Percentiles rank a stretch among this genome's conserved stretches.
phyloP scores from a whole-genome alignment of 2,888 invertebrate species.

The Empis livida region DNA sequence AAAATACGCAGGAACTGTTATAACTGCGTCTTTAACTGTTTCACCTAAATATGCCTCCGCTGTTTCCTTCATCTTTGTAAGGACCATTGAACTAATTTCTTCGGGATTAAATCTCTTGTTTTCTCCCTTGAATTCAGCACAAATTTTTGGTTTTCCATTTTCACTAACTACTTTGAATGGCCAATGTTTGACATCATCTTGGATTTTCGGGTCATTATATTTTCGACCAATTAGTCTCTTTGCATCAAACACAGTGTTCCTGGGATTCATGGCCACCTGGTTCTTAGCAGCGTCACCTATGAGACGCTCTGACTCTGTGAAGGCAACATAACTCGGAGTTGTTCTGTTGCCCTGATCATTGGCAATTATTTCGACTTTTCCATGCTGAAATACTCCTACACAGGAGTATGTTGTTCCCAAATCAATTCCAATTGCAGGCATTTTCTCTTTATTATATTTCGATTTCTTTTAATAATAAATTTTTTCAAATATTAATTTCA shows the following conservation, averaged over 20 bases:
- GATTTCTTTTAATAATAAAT: not conserved
- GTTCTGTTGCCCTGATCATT: slow-evolving; percentile 73
- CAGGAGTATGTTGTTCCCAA: slow-evolving; percentile 79
- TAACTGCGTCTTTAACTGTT: slow-evolving; percentile 71
- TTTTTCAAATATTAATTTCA: too few species aligned
- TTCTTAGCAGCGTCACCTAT: slow-evolving; percentile 77
- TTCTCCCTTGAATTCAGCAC: slow-evolving; percentile 80
- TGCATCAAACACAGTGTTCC: slow-evolving; percentile 85
- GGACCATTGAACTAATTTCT: slow-evolving; percentile 85
- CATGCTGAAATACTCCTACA: slow-evolving; percentile 69
- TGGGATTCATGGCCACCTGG: slow-evolving; percentile 78
- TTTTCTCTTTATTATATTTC: slow-evolving; percentile 27
- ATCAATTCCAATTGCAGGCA: slow-evolving; percentile 67
- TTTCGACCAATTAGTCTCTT: slow-evolving; percentile 88
- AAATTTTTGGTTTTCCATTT: slow-evolving; percentile 66
- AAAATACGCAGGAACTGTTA: slow-evolving; percentile 86
- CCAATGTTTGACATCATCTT: slow-evolving; percentile 89
- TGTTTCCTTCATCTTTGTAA: slow-evolving; percentile 87
- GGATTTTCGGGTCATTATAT: slow-evolving; percentile 79
- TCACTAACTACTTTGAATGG: slow-evolving; percentile 79
- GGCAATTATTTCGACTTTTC: slow-evolving; percentile 72
- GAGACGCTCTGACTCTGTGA: slow-evolving; percentile 71
- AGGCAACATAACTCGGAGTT: slow-evolving; percentile 67
- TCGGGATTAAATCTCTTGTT: slow-evolving; percentile 79
- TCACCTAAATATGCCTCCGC: slow-evolving; percentile 81